Percentiles rank a stretch among this genome's conserved stretches.
phyloP scores from a whole-genome alignment of 2,888 invertebrate species.

The Macrosiphum euphorbiae region DNA sequence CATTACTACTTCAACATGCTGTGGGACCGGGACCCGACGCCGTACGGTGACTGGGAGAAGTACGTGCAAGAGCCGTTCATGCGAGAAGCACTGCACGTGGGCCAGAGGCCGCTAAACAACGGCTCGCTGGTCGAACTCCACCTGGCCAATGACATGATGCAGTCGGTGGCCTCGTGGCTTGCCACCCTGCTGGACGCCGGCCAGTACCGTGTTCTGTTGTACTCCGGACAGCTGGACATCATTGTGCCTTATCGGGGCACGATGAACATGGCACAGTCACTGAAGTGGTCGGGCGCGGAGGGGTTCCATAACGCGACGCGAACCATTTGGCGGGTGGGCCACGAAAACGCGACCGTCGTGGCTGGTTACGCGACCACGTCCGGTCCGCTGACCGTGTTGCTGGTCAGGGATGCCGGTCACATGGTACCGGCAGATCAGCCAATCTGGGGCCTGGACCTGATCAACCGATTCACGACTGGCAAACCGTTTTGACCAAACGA shows the following conservation, averaged over 20 bases:
- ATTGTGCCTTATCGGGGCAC: constrained; percentile 82
- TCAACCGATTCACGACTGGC: constrained; percentile 47
- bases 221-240: constrained; percentile 90
- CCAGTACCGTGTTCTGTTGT: constrained; percentile 56
- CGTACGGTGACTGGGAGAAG: constrained; percentile 68
- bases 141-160: constrained; percentile 84
- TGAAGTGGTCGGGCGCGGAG: constrained; percentile 45
- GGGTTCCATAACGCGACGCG: constrained; percentile 48
- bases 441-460: constrained; percentile 44
- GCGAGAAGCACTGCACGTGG: constrained; percentile 86
- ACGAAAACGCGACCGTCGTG: constrained; percentile 8
- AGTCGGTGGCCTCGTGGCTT: constrained; percentile 80
- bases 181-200: constrained; percentile 42
- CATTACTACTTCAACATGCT: constrained; percentile 78
- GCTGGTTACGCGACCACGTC: constrained; percentile 53
- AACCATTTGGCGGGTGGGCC: constrained; percentile 26
- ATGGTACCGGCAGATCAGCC: constrained; percentile 61
- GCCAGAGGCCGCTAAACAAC: constrained; percentile 79
- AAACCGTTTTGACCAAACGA: constrained; percentile 28
- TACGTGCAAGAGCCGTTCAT: constrained; percentile 72
- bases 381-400: constrained; percentile 51
- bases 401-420: constrained; percentile 60
- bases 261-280: constrained; percentile 36
- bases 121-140: constrained; percentile 71
- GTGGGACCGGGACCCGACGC: constrained; percentile 64